Evolutionary conservation across 2,888 invertebrate species (phyloP).

Genomic region (Nowickia ferox): DNA sequence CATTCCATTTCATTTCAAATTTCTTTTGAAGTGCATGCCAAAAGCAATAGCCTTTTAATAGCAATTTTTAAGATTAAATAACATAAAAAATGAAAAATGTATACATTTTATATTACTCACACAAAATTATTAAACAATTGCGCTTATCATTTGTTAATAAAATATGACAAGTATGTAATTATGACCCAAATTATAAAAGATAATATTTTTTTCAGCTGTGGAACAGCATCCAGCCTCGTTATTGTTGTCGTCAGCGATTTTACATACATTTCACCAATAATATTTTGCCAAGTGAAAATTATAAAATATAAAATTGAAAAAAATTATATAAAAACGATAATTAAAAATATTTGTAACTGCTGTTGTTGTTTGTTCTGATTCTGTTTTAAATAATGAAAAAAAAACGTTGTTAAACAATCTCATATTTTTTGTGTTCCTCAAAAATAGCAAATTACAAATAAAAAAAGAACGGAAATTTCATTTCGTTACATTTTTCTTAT

Average conservation of each 20-base stretch:
- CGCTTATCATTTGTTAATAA: slow-evolving; percentile 67
- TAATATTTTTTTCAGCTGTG: slow-evolving; percentile 22
- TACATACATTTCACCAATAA: slow-evolving; percentile 14
- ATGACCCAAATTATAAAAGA: slow-evolving; percentile 73
- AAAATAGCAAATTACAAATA: slow-evolving; percentile 53
- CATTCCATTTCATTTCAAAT: no score
- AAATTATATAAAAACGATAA: slow-evolving; percentile 39
- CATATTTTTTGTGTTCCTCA: slow-evolving; percentile 50
- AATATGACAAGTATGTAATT: slow-evolving; percentile 72
- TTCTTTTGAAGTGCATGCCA: no score
- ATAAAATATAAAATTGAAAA: background rate
- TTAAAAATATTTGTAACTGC: slow-evolving; percentile 58
- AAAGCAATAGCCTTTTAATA: background rate
- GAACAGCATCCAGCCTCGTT: slow-evolving; percentile 20
- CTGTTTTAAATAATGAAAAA: slow-evolving; percentile 20
- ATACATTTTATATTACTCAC: slow-evolving; percentile 8
- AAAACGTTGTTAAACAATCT: slow-evolving; percentile 52
- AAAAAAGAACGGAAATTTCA: slow-evolving; percentile 49
- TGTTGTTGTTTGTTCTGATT: slow-evolving; percentile 40
- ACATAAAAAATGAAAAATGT: background rate
- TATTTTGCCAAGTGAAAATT: slow-evolving; percentile 31
- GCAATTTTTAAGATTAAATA: slow-evolving; percentile 9
- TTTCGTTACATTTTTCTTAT: slow-evolving; percentile 58
- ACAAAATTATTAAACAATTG: slow-evolving; percentile 45
- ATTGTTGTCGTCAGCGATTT: slow-evolving; percentile 22